Conservation (phyloP, 2,888 invertebrate genomes). For the Piscicola geometra region DNA sequence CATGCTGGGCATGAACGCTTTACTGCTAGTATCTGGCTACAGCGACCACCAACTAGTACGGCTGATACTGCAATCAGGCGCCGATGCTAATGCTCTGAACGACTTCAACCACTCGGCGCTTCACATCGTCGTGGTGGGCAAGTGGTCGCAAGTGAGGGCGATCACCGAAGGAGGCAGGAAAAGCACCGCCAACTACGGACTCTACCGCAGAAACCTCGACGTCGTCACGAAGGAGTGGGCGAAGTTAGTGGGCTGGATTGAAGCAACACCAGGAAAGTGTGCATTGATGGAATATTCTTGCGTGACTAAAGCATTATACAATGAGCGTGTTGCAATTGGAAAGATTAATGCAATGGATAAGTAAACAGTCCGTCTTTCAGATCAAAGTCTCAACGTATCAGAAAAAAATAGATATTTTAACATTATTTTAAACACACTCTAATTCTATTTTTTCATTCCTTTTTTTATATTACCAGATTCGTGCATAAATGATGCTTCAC, state of each 20-base stretch:
- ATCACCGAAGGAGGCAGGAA: conserved; percentile 32
- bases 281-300: too few relatives aligned
- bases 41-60: conserved; percentile 43
- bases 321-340: too few relatives aligned
- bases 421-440: too few relatives aligned
- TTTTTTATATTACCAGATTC: too few relatives aligned
- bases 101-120: conserved; percentile 46
- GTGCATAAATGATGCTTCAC: too few relatives aligned
- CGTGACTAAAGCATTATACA: too few relatives aligned
- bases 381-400: too few relatives aligned
- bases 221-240: conserved; percentile 43
- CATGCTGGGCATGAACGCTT: conserved; percentile 45
- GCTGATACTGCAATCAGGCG: conserved; percentile 43
- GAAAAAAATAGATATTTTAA: too few relatives aligned
- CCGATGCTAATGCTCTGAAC: conserved; percentile 42
- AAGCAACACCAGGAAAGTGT: too few relatives aligned
- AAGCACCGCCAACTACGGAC: conserved; percentile 34
- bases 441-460: too few relatives aligned
- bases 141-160: conserved; percentile 39
- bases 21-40: conserved; percentile 45
- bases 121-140: conserved; percentile 44
- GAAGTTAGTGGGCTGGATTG: conserved; percentile 18
- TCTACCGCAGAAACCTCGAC: conserved; percentile 44
- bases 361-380: too few relatives aligned
- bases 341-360: too few relatives aligned